A percentile compares a stretch with the other conserved stretches of the same genome.
Evolutionary conservation across 2,888 invertebrate genomes (phyloP).

Genomic region (Mamestra brassicae): DNA sequence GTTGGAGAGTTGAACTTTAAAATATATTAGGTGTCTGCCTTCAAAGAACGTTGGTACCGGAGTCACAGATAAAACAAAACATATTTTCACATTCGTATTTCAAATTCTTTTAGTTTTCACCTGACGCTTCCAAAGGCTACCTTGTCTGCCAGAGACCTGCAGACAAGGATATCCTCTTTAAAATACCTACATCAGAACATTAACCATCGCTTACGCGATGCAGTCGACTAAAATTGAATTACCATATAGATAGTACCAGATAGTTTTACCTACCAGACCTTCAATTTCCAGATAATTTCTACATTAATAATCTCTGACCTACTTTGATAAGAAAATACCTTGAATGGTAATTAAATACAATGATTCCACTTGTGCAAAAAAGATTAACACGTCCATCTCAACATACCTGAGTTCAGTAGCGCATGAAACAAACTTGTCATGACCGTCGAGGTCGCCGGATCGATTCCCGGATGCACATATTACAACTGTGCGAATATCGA

Average conservation of each 20-base stretch:
- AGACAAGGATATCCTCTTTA: no score
- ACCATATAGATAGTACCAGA: neutral
- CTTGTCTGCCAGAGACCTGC: no score
- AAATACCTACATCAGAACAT: neutral
- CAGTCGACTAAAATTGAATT: neutral
- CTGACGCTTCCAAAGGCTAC: no score
- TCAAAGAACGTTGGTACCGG: no score
- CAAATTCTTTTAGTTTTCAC: no score
- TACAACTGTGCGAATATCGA: conserved; percentile 43
- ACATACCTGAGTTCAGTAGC: conserved; percentile 41
- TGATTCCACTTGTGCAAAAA: conserved; percentile 16
- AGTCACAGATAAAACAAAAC: no score
- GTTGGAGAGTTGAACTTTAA: no score
- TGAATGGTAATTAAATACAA: conserved; percentile 21
- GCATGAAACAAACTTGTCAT: conserved; percentile 56
- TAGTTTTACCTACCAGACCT: neutral
- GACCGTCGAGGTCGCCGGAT: conserved; percentile 57
- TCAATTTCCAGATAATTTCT: conserved; percentile 8
- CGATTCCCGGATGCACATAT: conserved; percentile 62
- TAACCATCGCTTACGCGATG: no score
- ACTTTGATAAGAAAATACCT: conserved; percentile 40
- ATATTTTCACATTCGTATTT: no score
- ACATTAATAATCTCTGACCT: conserved; percentile 24
- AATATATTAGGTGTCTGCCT: no score
- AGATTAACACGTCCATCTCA: conserved; percentile 29